A percentile compares a stretch with the other conserved stretches of the same genome.
Conservation (phyloP, 1,140 invertebrate genomes). For the Chelonus insularis region DNA sequence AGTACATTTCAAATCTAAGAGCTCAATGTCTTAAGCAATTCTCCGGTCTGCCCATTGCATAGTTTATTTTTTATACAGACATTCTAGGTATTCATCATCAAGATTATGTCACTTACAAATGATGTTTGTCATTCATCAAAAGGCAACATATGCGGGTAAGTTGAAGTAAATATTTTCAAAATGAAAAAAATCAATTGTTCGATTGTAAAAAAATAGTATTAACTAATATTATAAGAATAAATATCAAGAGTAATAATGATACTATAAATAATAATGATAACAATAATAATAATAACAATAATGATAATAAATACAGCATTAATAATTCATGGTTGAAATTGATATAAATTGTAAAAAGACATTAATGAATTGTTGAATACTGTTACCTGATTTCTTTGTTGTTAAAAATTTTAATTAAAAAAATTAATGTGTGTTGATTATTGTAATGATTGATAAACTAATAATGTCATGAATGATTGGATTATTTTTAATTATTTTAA, state of each 20-base stretch:
- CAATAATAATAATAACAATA: no score
- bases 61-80: slow-evolving; percentile 21
- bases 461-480: background rate
- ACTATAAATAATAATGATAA: no score
- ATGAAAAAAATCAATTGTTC: no score
- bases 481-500: background rate
- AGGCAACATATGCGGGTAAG: no score
- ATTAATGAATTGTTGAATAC: background rate
- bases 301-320: background rate
- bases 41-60: background rate
- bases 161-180: no score
- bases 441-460: background rate
- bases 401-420: background rate
- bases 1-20: no score
- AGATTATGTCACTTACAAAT: background rate
- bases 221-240: no score
- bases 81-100: background rate
- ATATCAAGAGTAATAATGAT: no score
- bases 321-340: no score
- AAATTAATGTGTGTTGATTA: background rate
- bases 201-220: no score
- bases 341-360: no score
- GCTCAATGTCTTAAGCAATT: background rate
- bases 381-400: slow-evolving; percentile 6
- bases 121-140: no score